Evolutionary conservation across 2,888 invertebrate species (phyloP).

Genomic region (Cephalotes varians): DNA sequence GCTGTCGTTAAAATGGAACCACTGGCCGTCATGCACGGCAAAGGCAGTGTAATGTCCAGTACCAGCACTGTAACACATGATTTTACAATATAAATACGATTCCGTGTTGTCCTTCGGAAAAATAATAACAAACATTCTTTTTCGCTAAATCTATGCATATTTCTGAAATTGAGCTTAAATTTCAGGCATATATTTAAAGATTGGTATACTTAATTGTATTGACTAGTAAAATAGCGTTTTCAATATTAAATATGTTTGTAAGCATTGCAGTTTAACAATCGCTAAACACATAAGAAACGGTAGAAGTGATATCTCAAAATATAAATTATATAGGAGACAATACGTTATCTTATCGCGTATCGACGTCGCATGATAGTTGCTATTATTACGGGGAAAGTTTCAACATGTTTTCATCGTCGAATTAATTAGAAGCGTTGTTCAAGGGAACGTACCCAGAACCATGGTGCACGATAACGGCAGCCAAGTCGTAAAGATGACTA

Average conservation of each 20-base stretch:
- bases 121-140: neutral
- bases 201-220: neutral
- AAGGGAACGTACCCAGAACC: slow-evolving; percentile 90
- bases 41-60: slow-evolving; percentile 95
- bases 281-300: neutral
- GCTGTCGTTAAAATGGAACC: slow-evolving; percentile 96
- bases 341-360: slow-evolving; percentile 34
- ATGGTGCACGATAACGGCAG: slow-evolving; percentile 93
- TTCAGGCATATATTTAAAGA: neutral
- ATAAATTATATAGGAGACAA: neutral
- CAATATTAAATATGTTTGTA: neutral
- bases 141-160: neutral
- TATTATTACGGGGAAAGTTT: neutral
- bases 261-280: neutral
- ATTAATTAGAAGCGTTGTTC: slow-evolving; percentile 15
- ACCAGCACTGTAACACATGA: slow-evolving; percentile 89
- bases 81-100: slow-evolving; percentile 19
- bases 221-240: neutral
- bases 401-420: neutral
- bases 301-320: neutral
- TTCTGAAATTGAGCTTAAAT: neutral
- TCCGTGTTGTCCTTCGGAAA: neutral
- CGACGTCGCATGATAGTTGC: neutral
- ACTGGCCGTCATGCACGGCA: slow-evolving; percentile 92
- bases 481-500: slow-evolving; percentile 91